These are phyloP conservation scores for Engraulis encrasicolus DNA, from an alignment of 2,113 vertebrate species.

Conservation along the genomic window DNA sequence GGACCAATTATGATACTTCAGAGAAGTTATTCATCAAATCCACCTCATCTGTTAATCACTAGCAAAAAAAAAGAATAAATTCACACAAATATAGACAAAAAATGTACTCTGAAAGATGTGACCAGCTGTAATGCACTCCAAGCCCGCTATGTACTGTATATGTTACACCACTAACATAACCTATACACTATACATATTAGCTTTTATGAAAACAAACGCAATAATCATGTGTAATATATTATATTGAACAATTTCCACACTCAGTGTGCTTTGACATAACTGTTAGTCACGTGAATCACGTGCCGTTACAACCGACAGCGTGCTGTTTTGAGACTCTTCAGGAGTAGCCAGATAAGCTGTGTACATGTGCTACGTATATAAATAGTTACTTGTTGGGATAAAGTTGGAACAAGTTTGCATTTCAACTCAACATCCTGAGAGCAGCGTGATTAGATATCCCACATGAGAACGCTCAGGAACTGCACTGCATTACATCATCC, in stretches of 20 bases:
- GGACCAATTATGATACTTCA: not conserved
- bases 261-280: not conserved
- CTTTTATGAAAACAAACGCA: not conserved
- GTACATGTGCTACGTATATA: constrained; percentile 17
- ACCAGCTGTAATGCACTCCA: not conserved
- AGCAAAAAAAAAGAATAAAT: not conserved
- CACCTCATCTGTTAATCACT: not conserved
- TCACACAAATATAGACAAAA: not conserved
- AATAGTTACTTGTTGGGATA: constrained; percentile 17
- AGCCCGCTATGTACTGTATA: not conserved
- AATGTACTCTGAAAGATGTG: not conserved
- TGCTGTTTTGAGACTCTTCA: not conserved
- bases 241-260: not conserved
- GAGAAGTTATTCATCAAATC: not conserved
- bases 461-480: not conserved
- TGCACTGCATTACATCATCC: constrained; percentile 5
- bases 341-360: constrained; percentile 4
- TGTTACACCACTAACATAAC: not conserved
- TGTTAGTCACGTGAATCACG: not conserved
- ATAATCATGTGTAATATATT: not conserved
- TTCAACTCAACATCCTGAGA: constrained; percentile 11
- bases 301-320: not conserved
- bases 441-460: constrained; percentile 32
- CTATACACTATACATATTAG: not conserved
- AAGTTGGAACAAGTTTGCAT: constrained; percentile 18